Base-by-base conservation (phyloP, 2,888 invertebrate species). In the Ditylenchus weischeri region DNA sequence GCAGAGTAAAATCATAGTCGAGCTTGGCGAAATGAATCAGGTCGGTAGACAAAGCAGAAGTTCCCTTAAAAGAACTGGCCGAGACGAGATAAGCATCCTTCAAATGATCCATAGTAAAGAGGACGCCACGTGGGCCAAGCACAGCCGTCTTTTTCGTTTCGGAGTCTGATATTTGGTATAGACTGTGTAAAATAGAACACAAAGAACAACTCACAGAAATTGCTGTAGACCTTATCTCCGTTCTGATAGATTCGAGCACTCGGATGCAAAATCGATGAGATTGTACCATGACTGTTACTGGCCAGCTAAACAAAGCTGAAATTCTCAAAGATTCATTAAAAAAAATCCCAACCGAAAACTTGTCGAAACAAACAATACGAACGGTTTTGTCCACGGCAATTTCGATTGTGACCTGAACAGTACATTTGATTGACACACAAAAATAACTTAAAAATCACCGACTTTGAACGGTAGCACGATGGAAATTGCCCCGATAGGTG, bases 311-410 rank as follows among this genome's bases (percentile, higher is more conserved):
- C 11, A 48, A 23, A 23, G 48, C 15, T 57, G 23, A 19, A 18
- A 15, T 19, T 59, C 0, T 19, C 18, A 19, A 11, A 61, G n/a
- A n/a, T n/a, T 23, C 1, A 62, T 23, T 15, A 36, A 18, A 64
- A 54, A 62, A 7, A 57, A n/a, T 49, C 36, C 69, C 57, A 36
- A 78, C 78, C 62, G 84, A 83, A 64, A 84, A 80, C 61, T 83
- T 80, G 35, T 80, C 79, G 70, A 83, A 83, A 65, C 83, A 83
- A 36, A 85, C 83, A 43, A 85, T 77, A 6, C 85, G 82, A 38
- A 85, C 77, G 4, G 84, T 81, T 23, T 81, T 76, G 72, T 85
- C 85, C 11, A 84, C 75, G 18, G 84, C 83, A 78, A 85, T 81
- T 70, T 85, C 85, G 10, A 85, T 81, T 13, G 84, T 43, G 8